Evolutionary conservation across 2,113 vertebrate genomes (phyloP).

Genomic region (Silurus asotus): DNA sequence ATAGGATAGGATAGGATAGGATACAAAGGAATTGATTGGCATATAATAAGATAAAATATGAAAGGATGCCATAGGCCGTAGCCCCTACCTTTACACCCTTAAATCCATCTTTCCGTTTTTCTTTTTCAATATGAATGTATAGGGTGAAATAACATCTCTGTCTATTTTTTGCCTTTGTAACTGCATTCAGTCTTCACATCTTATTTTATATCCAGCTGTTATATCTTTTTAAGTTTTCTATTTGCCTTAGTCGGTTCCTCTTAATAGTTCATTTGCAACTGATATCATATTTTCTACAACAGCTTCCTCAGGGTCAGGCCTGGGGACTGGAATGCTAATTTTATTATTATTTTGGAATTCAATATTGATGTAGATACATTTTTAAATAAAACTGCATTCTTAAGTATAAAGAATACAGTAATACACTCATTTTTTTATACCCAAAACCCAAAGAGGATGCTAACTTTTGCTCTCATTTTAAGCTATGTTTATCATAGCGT

Average conservation of each 20-base stretch:
- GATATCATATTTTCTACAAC: background rate
- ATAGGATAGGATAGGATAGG: background rate
- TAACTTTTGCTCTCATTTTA: background rate
- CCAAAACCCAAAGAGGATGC: background rate
- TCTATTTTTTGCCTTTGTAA: background rate
- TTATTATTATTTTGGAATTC: background rate
- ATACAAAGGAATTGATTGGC: background rate
- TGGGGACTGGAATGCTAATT: background rate
- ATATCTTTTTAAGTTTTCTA: background rate
- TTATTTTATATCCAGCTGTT: background rate
- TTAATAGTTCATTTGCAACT: background rate
- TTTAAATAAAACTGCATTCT: background rate
- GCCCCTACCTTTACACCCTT: background rate
- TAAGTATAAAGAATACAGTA: no score
- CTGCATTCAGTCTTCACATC: background rate
- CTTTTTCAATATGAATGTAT: background rate
- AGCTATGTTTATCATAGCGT: background rate
- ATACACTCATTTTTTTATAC: background rate
- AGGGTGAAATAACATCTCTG: background rate
- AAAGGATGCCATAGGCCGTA: background rate
- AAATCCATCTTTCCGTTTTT: background rate
- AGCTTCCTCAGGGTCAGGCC: background rate
- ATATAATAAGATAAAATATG: background rate
- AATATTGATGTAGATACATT: background rate
- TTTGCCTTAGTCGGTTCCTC: background rate